Percentiles rank a stretch among this genome's conserved stretches.
Conservation (phyloP, 2,888 invertebrate species). For the Leptopterna dolabrata region DNA sequence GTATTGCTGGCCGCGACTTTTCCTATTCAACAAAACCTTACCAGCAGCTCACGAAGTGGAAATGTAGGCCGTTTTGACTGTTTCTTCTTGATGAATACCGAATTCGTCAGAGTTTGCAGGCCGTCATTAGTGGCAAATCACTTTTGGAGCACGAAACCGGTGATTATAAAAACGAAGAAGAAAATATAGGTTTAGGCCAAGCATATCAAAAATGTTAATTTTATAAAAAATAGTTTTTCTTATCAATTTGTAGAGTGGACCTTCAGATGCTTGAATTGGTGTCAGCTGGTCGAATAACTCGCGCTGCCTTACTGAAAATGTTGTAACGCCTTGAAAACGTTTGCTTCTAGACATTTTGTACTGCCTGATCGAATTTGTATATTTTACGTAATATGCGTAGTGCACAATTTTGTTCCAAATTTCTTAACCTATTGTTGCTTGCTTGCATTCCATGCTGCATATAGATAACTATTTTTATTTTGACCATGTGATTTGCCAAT, state of each 20-base stretch:
- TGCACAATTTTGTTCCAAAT: background rate
- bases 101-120: background rate
- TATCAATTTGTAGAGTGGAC: conserved; percentile 3
- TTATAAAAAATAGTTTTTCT: conserved; percentile 14
- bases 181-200: conserved; percentile 27
- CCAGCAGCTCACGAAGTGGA: background rate
- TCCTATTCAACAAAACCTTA: background rate
- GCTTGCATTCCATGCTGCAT: background rate
- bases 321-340: background rate
- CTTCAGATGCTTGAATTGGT: conserved; percentile 15
- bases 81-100: background rate
- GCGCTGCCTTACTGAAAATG: conserved; percentile 30
- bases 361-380: conserved; percentile 15
- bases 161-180: background rate
- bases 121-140: background rate
- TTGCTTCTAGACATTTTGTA: conserved; percentile 40
- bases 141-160: background rate
- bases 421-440: background rate
- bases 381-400: conserved; percentile 19
- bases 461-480: background rate
- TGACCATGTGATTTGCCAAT: background rate
- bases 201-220: conserved; percentile 41
- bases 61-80: background rate
- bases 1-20: background rate
- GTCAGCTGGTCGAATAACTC: conserved; percentile 16